Conservation (phyloP, 1,140 invertebrate genomes). For the Ceratina calcarata region DNA sequence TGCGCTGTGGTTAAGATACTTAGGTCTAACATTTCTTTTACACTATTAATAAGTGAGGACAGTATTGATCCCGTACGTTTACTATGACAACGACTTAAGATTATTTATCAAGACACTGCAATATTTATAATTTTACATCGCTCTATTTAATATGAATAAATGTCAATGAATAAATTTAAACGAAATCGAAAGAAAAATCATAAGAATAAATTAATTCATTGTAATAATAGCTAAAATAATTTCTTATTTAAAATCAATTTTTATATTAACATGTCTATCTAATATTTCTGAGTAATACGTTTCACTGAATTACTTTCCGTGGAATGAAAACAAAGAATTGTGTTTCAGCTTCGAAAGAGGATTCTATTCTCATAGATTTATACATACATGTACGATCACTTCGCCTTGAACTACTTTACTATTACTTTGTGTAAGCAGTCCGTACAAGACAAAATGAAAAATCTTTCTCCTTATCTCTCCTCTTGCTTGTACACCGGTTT, state of each 20-base stretch:
- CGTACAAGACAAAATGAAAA: too few relatives aligned
- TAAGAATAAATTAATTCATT: neutral
- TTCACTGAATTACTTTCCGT: neutral
- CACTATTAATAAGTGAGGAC: neutral
- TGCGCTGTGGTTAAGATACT: neutral
- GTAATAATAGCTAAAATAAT: too few relatives aligned
- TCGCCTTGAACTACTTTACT: constrained; percentile 3
- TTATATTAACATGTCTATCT: too few relatives aligned
- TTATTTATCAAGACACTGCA: neutral
- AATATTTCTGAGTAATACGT: too few relatives aligned
- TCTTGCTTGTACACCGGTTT: too few relatives aligned
- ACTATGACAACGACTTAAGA: neutral
- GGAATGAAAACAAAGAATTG: neutral
- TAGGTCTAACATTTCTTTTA: neutral
- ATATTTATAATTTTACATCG: too few relatives aligned
- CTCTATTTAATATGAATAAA: too few relatives aligned
- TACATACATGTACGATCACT: neutral
- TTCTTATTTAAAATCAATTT: too few relatives aligned
- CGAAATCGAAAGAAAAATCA: neutral
- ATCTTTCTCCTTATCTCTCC: too few relatives aligned
- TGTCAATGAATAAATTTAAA: too few relatives aligned
- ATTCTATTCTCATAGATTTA: neutral
- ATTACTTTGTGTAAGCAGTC: neutral
- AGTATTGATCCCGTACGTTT: neutral
- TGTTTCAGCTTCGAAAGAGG: neutral